Base-by-base conservation (phyloP, 2,888 invertebrate genomes). In the Orthosia cruda region DNA sequence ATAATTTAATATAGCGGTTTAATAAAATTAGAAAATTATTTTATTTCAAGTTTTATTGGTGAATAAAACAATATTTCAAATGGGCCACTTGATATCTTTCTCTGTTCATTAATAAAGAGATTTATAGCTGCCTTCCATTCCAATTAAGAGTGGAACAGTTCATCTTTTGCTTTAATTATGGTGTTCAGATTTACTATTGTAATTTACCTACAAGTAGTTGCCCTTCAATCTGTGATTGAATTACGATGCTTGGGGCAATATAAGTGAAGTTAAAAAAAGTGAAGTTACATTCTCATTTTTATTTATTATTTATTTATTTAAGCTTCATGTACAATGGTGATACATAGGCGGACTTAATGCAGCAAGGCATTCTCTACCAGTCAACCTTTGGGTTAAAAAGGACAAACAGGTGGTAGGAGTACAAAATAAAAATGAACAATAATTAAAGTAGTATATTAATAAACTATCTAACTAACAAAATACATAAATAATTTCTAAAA, bases 21-120 rank as follows among this genome's bases (percentile, higher is more conserved):
- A 64, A 84, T 85, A 61, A 80, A 77, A 82, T 84, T 84, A 74
- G 76, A 82, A 86, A 79, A 84, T 76, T 63, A 77, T 80, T 84
- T 84, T 77, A 77, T 81, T 70, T 47, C 20, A 55, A 62, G 59
- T 81, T 81, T 84, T 84, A 83, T 81, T 77, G 66, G 52, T 73
- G 63, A 62, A 81, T 74, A 74, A 77, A 83, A 83, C 80, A 68
- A 83, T 83, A 77, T 77, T 84, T 84, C 68, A 80, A 80, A 77
- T 71, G 62, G 58, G 54, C 45, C 62, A 73, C 63, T 81, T 61
- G 55, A 84, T 83, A 80, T 81, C 40, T 70, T 77, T 77, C 73
- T 72, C 61, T 83, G 69, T 84, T 77, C 77, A 77, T 74, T 81
- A 73, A 71, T 71, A 40, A 58, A 55, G 45, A 74, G 74, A 81